Conservation (phyloP, 1,140 invertebrate genomes). For the Ptiloglossa arizonensis region DNA sequence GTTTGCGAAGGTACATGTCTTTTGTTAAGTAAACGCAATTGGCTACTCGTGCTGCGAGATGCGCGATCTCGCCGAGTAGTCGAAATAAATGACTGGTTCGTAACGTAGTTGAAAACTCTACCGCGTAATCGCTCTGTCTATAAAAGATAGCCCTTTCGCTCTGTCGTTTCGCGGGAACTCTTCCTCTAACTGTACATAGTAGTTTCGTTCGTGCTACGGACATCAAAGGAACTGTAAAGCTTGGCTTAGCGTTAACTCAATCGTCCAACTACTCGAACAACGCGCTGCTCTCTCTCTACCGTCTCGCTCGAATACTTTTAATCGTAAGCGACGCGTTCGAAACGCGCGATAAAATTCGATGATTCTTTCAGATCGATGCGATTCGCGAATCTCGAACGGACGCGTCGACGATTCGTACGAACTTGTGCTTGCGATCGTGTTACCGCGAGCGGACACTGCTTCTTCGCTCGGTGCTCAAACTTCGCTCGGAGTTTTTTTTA, state of each 20-base stretch:
- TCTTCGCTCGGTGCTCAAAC: too few relatives aligned
- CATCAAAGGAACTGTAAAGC: constrained; percentile 45
- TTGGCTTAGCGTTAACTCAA: constrained; percentile 4
- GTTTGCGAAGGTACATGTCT: constrained; percentile 22
- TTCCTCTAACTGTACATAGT: constrained; percentile 1
- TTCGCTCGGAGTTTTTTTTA: neutral
- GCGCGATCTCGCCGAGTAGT: neutral
- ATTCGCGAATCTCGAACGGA: neutral
- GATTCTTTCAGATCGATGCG: neutral
- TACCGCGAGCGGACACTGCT: neutral
- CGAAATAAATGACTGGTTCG: neutral
- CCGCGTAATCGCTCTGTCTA: neutral
- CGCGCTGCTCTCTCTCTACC: neutral
- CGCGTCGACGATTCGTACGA: neutral
- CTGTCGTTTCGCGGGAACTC: neutral
- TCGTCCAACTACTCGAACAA: neutral
- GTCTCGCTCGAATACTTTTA: neutral
- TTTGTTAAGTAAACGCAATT: constrained; percentile 18
- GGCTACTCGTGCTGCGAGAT: neutral
- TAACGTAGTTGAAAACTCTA: neutral
- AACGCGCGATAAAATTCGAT: neutral
- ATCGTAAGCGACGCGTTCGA: neutral
- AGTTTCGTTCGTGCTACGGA: constrained; percentile 16
- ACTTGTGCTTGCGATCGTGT: constrained; percentile 3
- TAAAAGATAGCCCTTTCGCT: constrained; percentile 9